Percentiles rank a stretch among this genome's conserved stretches.
phyloP scores from a whole-genome alignment of 2,113 vertebrate genomes.

The Spermophilus dauricus region DNA sequence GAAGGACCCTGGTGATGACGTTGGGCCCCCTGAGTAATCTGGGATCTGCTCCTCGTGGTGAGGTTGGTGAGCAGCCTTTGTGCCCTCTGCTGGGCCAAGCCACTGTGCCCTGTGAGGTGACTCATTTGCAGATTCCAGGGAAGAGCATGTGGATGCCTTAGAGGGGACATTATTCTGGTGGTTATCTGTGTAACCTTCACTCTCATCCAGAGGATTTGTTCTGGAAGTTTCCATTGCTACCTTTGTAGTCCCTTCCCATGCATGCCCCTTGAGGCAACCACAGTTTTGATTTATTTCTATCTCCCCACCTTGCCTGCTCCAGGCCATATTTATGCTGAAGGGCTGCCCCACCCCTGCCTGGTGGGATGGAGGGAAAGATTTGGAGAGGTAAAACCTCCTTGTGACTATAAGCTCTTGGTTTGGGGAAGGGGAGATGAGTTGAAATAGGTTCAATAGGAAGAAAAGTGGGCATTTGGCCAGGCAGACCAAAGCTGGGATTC shows the following conservation, averaged over 20 bases:
- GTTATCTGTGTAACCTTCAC: background rate
- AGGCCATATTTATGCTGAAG: background rate
- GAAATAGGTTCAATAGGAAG: background rate
- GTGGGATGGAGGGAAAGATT: background rate
- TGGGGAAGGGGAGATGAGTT: background rate
- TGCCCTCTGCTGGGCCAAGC: no score
- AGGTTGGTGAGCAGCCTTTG: background rate
- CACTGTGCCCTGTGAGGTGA: background rate
- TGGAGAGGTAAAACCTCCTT: background rate
- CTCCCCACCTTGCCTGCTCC: background rate
- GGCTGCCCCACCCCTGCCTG: background rate
- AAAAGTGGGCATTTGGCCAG: no score
- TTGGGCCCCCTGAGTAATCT: background rate
- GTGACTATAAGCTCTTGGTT: background rate
- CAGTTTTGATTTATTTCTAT: background rate
- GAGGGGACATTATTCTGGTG: background rate
- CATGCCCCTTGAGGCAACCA: background rate
- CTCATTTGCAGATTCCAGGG: background rate
- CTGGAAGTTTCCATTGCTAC: background rate
- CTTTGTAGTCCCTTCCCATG: background rate
- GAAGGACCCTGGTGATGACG: background rate
- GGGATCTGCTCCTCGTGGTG: background rate
- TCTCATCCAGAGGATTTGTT: background rate
- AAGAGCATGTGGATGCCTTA: background rate
- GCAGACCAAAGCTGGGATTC: background rate